phyloP scores from a whole-genome alignment of 2,113 vertebrate species.

The Motacilla alba region DNA sequence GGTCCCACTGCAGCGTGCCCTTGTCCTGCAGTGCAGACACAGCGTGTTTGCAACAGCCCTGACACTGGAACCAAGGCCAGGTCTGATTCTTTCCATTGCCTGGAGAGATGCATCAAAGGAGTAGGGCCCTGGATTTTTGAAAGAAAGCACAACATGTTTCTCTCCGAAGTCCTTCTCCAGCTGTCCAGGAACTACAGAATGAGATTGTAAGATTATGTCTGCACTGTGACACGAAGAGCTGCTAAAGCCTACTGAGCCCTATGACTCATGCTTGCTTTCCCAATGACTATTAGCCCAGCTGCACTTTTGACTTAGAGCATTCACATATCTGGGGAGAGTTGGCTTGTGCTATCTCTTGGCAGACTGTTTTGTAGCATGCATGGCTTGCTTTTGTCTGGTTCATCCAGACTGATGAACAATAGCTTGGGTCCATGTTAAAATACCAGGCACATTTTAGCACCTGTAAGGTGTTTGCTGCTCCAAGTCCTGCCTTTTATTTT shows the following conservation, averaged over 20 bases:
- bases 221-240: background rate
- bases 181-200: constrained; percentile 19
- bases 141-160: background rate
- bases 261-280: constrained; percentile 8
- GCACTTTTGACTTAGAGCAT: background rate
- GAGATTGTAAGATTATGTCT: constrained; percentile 19
- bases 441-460: background rate
- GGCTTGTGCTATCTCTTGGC: constrained; percentile 22
- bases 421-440: background rate
- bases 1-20: background rate
- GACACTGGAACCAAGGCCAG: background rate
- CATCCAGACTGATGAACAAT: background rate
- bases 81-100: background rate
- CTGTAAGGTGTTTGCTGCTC: background rate
- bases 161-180: constrained; percentile 23
- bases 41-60: background rate
- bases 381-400: background rate
- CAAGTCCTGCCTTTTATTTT: background rate
- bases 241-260: background rate
- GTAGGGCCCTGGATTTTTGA: background rate
- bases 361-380: background rate
- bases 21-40: background rate
- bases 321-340: background rate
- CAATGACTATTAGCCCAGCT: constrained; percentile 3
- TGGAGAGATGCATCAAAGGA: background rate